Conservation (phyloP, 2,113 vertebrate genomes). For the Syrmaticus mikado region DNA sequence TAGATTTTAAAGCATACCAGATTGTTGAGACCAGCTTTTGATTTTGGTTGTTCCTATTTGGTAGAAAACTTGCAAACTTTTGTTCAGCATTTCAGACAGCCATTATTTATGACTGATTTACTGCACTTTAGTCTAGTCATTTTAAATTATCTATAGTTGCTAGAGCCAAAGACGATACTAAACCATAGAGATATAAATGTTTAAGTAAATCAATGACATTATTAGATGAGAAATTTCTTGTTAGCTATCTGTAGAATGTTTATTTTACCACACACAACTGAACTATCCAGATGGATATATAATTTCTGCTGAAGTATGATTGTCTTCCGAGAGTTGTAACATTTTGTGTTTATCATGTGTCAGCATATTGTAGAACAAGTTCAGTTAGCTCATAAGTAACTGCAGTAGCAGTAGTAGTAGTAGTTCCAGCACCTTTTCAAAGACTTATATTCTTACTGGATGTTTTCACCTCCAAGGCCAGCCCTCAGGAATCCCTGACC, state of each 20-base stretch:
- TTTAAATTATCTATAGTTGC: neutral
- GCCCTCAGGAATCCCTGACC: neutral
- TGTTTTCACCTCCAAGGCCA: neutral
- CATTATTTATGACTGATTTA: neutral
- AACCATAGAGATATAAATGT: neutral
- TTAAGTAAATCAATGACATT: neutral
- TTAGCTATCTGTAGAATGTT: neutral
- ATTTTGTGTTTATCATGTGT: neutral
- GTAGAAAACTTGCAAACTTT: neutral
- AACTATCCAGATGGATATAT: neutral
- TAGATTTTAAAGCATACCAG: neutral
- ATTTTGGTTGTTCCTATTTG: neutral
- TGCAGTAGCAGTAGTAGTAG: neutral
- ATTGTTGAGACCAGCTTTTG: neutral
- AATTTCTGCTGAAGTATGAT: neutral
- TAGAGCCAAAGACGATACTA: neutral
- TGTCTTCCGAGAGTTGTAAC: neutral
- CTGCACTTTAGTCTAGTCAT: neutral
- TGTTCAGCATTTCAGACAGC: neutral
- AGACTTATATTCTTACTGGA: neutral
- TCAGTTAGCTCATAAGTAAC: neutral
- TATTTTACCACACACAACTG: neutral
- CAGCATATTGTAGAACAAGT: neutral
- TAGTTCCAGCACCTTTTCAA: neutral
- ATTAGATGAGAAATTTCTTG: neutral